Percentiles rank a stretch among this genome's conserved stretches.
These are phyloP conservation scores for Indicator maculatus DNA, from an alignment of 2,113 vertebrate species.

Conservation along the genomic window DNA sequence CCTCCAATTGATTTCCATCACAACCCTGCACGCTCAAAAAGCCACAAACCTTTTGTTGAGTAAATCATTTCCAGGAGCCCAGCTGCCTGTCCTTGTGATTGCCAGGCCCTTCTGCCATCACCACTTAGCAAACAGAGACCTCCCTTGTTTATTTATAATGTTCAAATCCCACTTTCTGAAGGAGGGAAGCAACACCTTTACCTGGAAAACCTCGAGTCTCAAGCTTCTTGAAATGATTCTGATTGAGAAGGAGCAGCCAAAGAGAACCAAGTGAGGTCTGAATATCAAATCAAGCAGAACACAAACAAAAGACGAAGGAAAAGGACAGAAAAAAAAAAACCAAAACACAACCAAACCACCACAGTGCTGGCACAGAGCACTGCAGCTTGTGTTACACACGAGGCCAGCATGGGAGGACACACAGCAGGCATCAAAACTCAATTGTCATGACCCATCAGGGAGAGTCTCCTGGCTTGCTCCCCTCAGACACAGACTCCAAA, in stretches of 20 bases:
- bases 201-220: neutral
- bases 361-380: neutral
- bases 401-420: neutral
- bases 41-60: neutral
- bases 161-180: neutral
- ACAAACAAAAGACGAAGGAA: slow-evolving; percentile 15
- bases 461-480: neutral
- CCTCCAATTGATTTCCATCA: neutral
- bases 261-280: neutral
- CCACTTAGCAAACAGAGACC: neutral
- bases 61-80: neutral
- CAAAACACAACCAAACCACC: neutral
- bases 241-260: slow-evolving; percentile 6
- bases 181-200: neutral
- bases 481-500: neutral
- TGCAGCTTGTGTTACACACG: neutral
- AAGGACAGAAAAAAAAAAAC: neutral
- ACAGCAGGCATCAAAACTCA: neutral
- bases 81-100: neutral
- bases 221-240: neutral
- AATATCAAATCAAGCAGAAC: neutral
- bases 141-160: neutral
- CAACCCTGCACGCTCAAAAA: neutral
- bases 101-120: neutral
- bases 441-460: neutral